These are phyloP conservation scores for Drosophila ironensis DNA, from an alignment of 1,140 invertebrate genomes.

Conservation along the genomic window DNA sequence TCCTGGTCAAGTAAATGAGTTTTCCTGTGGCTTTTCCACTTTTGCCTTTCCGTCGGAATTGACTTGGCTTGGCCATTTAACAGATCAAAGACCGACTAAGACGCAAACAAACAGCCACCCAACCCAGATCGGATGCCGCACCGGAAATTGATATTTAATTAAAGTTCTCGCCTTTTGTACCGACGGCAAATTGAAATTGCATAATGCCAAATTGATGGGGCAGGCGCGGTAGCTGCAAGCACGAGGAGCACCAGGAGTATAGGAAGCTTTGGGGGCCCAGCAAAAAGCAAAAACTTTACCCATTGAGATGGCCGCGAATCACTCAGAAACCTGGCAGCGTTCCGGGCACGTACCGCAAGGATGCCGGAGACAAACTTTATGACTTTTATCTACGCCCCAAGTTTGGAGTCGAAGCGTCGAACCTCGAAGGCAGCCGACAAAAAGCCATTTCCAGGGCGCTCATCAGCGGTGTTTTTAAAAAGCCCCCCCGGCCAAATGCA, in stretches of 20 bases:
- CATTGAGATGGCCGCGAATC: background rate
- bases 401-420: slow-evolving; percentile 40
- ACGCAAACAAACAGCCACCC: slow-evolving; percentile 13
- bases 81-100: slow-evolving; percentile 58
- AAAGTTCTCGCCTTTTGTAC: slow-evolving; percentile 55
- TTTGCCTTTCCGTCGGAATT: slow-evolving; percentile 7
- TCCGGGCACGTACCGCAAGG: background rate
- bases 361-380: slow-evolving; percentile 55
- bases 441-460: slow-evolving; percentile 23
- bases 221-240: no score
- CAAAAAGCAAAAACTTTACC: background rate
- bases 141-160: slow-evolving; percentile 75
- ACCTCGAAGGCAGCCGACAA: background rate
- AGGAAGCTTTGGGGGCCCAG: background rate
- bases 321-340: background rate
- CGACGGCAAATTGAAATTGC: background rate
- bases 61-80: slow-evolving; percentile 29
- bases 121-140: slow-evolving; percentile 33
- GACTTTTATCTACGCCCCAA: slow-evolving; percentile 66
- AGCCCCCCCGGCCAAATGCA: slow-evolving; percentile 68
- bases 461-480: slow-evolving; percentile 62
- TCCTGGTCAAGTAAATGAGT: slow-evolving; percentile 65
- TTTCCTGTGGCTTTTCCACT: slow-evolving; percentile 62
- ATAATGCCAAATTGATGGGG: slow-evolving; percentile 1
- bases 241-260: no score